phyloP scores from a whole-genome alignment of 2,888 invertebrate species.

The Plagiodera versicolora region DNA sequence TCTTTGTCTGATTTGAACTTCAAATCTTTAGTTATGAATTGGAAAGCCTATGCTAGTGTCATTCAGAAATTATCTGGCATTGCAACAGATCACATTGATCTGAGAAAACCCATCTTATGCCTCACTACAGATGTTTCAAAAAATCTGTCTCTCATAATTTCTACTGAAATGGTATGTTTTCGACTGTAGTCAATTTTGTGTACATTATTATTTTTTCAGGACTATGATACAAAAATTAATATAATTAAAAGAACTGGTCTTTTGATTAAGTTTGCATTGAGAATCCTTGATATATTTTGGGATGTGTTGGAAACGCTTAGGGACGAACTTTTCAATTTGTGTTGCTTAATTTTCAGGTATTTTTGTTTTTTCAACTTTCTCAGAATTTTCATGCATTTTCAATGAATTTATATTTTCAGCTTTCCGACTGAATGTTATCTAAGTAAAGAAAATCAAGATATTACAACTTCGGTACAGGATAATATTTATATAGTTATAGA shows the following conservation, averaged over 20 bases:
- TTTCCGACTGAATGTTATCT: slow-evolving; percentile 16
- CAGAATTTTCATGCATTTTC: slow-evolving; percentile 14
- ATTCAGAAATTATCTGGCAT: slow-evolving; percentile 56
- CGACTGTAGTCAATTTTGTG: background rate
- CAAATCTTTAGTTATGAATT: slow-evolving; percentile 61
- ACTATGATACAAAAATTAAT: slow-evolving; percentile 53
- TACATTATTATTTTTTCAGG: slow-evolving; percentile 45
- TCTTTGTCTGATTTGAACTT: slow-evolving; percentile 57
- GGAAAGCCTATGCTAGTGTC: slow-evolving; percentile 58
- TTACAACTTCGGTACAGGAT: slow-evolving; percentile 14
- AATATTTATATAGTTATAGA: slow-evolving; percentile 12
- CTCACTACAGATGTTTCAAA: slow-evolving; percentile 33
- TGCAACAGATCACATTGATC: slow-evolving; percentile 49
- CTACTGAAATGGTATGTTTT: slow-evolving; percentile 20
- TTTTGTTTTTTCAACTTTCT: slow-evolving; percentile 15
- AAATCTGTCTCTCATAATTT: slow-evolving; percentile 31
- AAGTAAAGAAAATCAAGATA: slow-evolving; percentile 3
- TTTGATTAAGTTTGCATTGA: slow-evolving; percentile 56
- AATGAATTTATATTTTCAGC: slow-evolving; percentile 20
- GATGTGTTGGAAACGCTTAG: slow-evolving; percentile 21
- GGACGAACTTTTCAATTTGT: slow-evolving; percentile 30
- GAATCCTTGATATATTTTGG: slow-evolving; percentile 53
- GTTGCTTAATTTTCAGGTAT: slow-evolving; percentile 31
- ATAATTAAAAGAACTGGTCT: slow-evolving; percentile 58
- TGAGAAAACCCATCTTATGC: slow-evolving; percentile 31